Base-by-base conservation (phyloP, 2,888 invertebrate species). In the Drosophila mimica region DNA sequence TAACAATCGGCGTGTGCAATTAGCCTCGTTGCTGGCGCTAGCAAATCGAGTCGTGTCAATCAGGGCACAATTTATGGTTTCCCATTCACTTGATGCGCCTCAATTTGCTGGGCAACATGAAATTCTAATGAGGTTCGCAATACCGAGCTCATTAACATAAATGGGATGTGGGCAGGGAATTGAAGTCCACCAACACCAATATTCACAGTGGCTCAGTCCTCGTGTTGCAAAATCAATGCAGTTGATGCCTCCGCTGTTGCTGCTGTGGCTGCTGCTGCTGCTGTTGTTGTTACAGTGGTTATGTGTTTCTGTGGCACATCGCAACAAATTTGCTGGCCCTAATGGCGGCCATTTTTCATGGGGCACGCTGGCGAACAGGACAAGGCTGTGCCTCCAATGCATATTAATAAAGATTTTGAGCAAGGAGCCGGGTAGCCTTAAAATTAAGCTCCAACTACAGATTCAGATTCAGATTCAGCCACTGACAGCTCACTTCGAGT, bases 371-470 rank as follows among this genome's bases (percentile, higher is more conserved):
- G 56, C 56, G 76, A 64, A 56, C 58, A 33, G 59, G 40, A 64
- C 64, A 46, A 70, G 70, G 70, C 76, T 38, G 11, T 53, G 34
- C 77, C 70, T 61, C 59, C 77, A 66, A 64, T 82, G 83, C 88
- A 81, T 89, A 89, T 87, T 89, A 88, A 87, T 87, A 87, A 81
- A 89, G 88, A 85, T 89, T 87, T 87, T 79, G 74, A 76, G 75
- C 71, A 64, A 70, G 71, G 51, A 66, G 67, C 43, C 48, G 59
- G 33, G 13, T 34, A 8, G 58, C 71, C 74, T 67, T 69, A 48
- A 86, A 88, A 83, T 88, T 74, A 75, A 86, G 88, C 78, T 63
- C n/a, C 57, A 40, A 66, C 70, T 72, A 38, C 62, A 65, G 66
- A 62, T 33, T 17, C 36, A 34, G 53, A 20, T 34, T n/a, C 20